Conservation (phyloP, 2,797 vertebrate genomes). For the Danio tinwini region DNA sequence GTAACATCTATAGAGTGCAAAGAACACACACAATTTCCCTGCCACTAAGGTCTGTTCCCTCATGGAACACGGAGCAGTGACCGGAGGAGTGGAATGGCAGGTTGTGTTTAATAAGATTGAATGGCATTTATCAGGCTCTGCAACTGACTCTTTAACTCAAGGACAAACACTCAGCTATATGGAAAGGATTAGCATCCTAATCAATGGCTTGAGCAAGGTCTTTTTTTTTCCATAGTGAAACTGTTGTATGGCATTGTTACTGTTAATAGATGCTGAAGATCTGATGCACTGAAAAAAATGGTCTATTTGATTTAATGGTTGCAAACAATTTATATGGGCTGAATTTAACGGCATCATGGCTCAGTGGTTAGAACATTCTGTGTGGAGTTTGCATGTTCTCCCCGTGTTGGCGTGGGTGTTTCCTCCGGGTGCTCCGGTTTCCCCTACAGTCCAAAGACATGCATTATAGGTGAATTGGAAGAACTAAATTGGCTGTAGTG, state of each 20-base stretch:
- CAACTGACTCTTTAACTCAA: slow-evolving; percentile 27
- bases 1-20: slow-evolving; percentile 1
- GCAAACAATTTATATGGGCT: no score
- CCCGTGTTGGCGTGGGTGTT: no score
- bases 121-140: slow-evolving; percentile 9
- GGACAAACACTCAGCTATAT: slow-evolving; percentile 8
- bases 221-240: background rate
- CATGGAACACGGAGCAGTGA: background rate
- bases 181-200: background rate
- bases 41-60: background rate
- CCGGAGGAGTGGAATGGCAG: slow-evolving; percentile 15
- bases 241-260: background rate
- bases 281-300: background rate
- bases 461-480: no score
- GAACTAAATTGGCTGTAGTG: no score
- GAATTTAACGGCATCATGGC: no score
- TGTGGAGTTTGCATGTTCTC: no score
- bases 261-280: slow-evolving; percentile 26
- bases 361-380: no score
- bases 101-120: slow-evolving; percentile 3
- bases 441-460: no score
- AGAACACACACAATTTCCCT: slow-evolving; percentile 9
- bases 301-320: no score
- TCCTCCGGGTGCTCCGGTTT: no score
- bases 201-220: slow-evolving; percentile 5